phyloP scores from a whole-genome alignment of 2,888 invertebrate species.

The Seira musarum region DNA sequence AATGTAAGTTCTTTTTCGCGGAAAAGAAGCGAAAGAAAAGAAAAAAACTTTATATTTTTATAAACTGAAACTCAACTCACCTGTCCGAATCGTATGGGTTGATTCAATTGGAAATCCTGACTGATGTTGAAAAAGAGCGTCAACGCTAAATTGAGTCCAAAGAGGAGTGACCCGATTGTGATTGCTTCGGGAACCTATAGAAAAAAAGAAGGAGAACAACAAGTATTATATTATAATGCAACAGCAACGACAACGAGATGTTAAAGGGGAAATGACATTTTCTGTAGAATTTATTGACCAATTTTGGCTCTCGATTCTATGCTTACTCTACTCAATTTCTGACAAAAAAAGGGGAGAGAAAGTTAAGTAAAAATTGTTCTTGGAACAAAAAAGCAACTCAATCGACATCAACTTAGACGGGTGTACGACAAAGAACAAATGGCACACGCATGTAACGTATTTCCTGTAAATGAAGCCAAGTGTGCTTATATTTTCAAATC shows the following conservation, averaged over 20 bases:
- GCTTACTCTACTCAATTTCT: no score
- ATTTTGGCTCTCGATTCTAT: no score
- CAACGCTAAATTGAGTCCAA: conserved; percentile 50
- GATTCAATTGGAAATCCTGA: conserved; percentile 46
- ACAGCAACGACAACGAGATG: neutral
- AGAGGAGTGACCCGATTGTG: conserved; percentile 51
- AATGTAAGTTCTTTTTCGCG: no score
- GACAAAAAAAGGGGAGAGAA: neutral
- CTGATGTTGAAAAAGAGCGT: conserved; percentile 53
- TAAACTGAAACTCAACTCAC: no score
- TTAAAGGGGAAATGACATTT: neutral
- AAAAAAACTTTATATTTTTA: no score
- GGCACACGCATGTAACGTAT: neutral
- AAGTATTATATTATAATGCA: neutral
- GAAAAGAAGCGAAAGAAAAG: no score
- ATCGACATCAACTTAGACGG: no score
- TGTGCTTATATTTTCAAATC: no score
- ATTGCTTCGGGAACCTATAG: conserved; percentile 55
- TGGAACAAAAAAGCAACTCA: no score
- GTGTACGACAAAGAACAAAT: neutral
- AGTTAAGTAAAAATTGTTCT: no score
- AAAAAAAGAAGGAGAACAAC: neutral
- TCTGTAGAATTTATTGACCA: neutral
- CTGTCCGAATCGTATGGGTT: conserved; percentile 22
- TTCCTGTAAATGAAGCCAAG: neutral